Base-by-base conservation (phyloP, 2,797 vertebrate genomes). In the Caiman crocodilus region DNA sequence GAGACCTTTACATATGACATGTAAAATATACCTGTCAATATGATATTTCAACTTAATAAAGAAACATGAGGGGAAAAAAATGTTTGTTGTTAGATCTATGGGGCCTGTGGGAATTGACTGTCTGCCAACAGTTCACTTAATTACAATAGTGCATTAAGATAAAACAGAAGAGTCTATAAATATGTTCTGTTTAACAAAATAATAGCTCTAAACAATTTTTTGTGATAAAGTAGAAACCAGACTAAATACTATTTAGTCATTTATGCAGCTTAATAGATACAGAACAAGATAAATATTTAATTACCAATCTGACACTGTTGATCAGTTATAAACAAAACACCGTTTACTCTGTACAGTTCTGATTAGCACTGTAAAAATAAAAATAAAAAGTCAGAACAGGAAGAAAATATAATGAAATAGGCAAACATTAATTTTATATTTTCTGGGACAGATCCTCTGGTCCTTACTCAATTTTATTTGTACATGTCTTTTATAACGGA, bases 271-370 rank as follows among this genome's bases (percentile, higher is more conserved):
- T 96, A 90, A 61, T 13, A 87, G 81, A 91, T 82, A 32, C 23
- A 80, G 58, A 76, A 64, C 15, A 82, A 88, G 80, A 85, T 76
- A 82, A 91, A 79, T 78, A 95, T 84, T 94, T 92, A 90, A 96
- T 90, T 95, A 82, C 12, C 7, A 42, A 21, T 76, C 60, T 82
- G 81, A 88, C 71, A 76, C 16, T 86, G 25, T 87, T 94, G 89
- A 90, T 95, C 78, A 94, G 1, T 82, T 87, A 77, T 23, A 9
- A 87, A 20, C 60, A 88, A 57, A 83, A 69, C 12, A 28, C 32
- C 74, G 15, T n/a, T 56, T 96, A 73, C 50, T 16, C 32, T 92
- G 55, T 65, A 91, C 57, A 79, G 21, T 71, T 79, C 60, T 0
- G 1, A 91, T 65, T 76, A 58, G 4, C 50, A 85, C 55, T 87